A percentile compares a stretch with the other conserved stretches of the same genome.
These are phyloP conservation scores for Staurois parvus DNA, from an alignment of 2,797 vertebrate species.

Conservation along the genomic window DNA sequence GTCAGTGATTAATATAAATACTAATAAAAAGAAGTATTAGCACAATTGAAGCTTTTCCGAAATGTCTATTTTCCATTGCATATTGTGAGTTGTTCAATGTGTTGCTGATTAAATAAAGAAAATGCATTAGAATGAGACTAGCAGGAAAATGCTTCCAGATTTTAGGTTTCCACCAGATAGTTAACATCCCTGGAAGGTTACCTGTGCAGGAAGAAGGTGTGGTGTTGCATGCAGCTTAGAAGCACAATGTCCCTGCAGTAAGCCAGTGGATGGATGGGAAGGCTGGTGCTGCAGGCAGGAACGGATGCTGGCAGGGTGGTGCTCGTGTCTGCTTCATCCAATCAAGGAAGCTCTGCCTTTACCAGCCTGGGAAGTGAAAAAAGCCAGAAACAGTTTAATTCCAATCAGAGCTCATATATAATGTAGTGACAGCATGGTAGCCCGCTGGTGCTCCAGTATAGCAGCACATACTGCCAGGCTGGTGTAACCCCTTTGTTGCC, in stretches of 20 bases:
- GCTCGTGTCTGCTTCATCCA: constrained; percentile 12
- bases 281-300: constrained; percentile 19
- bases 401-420: constrained; percentile 48
- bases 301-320: constrained; percentile 17
- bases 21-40: too few species aligned
- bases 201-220: constrained; percentile 23
- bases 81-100: too few species aligned
- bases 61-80: too few species aligned
- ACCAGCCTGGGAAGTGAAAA: constrained; percentile 21
- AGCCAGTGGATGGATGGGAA: constrained; percentile 13
- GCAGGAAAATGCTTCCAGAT: too few species aligned
- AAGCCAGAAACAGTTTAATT: constrained; percentile 38
- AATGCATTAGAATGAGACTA: too few species aligned
- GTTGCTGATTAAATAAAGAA: too few species aligned
- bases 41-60: too few species aligned
- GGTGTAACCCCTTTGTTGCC: constrained; percentile 34
- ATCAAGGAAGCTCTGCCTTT: constrained; percentile 19
- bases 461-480: constrained; percentile 4
- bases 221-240: background rate
- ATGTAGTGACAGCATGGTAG: constrained; percentile 45
- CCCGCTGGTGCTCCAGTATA: constrained; percentile 6
- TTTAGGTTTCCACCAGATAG: too few species aligned
- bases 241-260: constrained; percentile 18
- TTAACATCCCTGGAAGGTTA: background rate
- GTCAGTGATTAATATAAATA: too few species aligned